A percentile compares a stretch with the other conserved stretches of the same genome.
Conservation (phyloP, 2,113 vertebrate genomes). For the Nestor notabilis region DNA sequence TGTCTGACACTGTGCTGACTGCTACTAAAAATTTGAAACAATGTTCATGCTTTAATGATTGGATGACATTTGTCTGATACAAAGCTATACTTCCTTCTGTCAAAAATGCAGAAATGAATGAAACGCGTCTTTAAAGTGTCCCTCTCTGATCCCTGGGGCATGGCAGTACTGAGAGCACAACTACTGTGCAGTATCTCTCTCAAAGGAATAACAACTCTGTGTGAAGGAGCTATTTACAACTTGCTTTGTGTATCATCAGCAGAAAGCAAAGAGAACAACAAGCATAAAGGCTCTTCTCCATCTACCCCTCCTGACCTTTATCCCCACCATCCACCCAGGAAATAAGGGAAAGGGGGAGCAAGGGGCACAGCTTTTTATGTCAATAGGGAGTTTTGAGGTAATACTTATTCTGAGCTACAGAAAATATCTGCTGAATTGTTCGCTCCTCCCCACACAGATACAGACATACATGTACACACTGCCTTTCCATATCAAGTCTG, state of each 20-base stretch:
- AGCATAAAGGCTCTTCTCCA: conserved; percentile 19
- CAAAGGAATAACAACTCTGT: conserved; percentile 66
- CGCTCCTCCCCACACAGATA: background rate
- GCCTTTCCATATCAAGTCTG: background rate
- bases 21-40: conserved; percentile 41
- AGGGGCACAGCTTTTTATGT: conserved; percentile 18
- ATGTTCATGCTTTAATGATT: conserved; percentile 55
- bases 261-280: conserved; percentile 73
- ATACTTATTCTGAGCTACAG: background rate
- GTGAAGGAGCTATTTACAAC: conserved; percentile 73
- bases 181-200: conserved; percentile 52
- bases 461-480: background rate
- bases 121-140: conserved; percentile 68
- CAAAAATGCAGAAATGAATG: conserved; percentile 55
- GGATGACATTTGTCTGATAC: conserved; percentile 55
- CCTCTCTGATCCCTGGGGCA: conserved; percentile 51
- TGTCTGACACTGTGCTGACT: conserved; percentile 41
- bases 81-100: conserved; percentile 56
- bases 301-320: background rate
- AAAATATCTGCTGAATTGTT: background rate
- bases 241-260: conserved; percentile 72
- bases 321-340: background rate
- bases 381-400: conserved; percentile 30
- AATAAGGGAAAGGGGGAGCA: background rate
- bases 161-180: conserved; percentile 32